Evolutionary conservation across 2,797 vertebrate genomes (phyloP), one percentile per base, ranked within the genome.

Genomic region (Limnodromus scolopaceus): DNA sequence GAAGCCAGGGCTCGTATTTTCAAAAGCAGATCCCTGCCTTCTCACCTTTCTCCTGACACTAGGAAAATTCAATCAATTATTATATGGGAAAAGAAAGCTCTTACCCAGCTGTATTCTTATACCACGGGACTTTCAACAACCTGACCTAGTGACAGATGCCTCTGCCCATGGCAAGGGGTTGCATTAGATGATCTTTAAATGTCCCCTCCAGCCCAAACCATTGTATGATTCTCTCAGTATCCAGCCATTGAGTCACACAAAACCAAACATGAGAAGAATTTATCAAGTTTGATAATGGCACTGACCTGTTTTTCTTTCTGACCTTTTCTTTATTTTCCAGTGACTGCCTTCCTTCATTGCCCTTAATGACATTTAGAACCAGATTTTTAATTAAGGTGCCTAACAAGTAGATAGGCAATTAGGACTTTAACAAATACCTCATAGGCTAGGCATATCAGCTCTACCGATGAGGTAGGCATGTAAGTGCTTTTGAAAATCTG

Each of bases 321-420:
- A 89, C 58, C 57, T 81, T 91, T 82, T 55, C 76, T 84, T 89
- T 85, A 63, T 92, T 97, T 95, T 87, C 93, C 79, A 89, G 36
- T 84, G 87, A 66, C 60, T 83, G 64, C 84, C 36, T 92, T 80
- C 71, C 70, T 82, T 87, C 75, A 32, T 36, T 63, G 64, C 24
- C 48, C 60, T 79, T 89, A 91, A 87, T 89, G 75, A 76, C n/a
- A 83, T 78, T 83, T 43, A 87, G 65, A 86, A 75, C 4, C 32
- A 85, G 54, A 70, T 89, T 83, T 95, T 85, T 92, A 96, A 92
- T 87, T 91, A 92, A 93, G 53, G 36, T 68, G 39, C 28, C 87
- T 78, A 80, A 77, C 28, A 87, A 87, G 53, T 38, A 64, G 55
- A 85, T 46, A 95, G 38, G 51, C 58, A 91, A 87, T 89, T 83